Evolutionary conservation across 2,888 invertebrate genomes (phyloP).

Genomic region (Exephanes ischioxanthus): DNA sequence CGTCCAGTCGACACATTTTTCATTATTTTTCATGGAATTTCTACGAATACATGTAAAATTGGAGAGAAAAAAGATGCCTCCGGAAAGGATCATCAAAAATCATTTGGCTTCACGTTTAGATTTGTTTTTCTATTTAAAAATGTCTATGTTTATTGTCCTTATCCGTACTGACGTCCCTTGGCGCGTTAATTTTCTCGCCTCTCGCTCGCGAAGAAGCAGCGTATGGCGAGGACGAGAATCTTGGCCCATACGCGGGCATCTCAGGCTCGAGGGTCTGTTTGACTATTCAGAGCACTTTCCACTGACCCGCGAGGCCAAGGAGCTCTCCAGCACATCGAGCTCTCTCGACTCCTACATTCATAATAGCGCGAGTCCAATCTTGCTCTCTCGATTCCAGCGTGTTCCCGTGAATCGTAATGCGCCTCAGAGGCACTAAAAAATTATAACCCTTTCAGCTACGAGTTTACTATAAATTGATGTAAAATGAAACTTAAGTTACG

Average conservation of each 20-base stretch:
- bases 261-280: constrained; percentile 50
- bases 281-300: constrained; percentile 59
- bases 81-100: not conserved
- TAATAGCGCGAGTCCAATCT: constrained; percentile 45
- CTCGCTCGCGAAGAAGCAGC: not conserved
- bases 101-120: not conserved
- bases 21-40: too few species aligned
- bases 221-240: constrained; percentile 24
- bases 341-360: constrained; percentile 22
- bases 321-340: constrained; percentile 47
- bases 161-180: not conserved
- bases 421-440: not conserved
- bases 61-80: too few species aligned
- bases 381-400: constrained; percentile 20
- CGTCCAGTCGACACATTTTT: too few species aligned
- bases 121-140: not conserved
- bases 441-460: not conserved
- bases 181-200: constrained; percentile 14
- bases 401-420: constrained; percentile 31
- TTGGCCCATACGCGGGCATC: not conserved
- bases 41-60: too few species aligned
- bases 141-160: not conserved
- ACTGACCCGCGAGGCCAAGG: constrained; percentile 23
- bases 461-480: not conserved
- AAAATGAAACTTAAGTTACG: not conserved